These are phyloP conservation scores for Troilus luridus DNA, from an alignment of 2,888 invertebrate species.

Conservation along the genomic window DNA sequence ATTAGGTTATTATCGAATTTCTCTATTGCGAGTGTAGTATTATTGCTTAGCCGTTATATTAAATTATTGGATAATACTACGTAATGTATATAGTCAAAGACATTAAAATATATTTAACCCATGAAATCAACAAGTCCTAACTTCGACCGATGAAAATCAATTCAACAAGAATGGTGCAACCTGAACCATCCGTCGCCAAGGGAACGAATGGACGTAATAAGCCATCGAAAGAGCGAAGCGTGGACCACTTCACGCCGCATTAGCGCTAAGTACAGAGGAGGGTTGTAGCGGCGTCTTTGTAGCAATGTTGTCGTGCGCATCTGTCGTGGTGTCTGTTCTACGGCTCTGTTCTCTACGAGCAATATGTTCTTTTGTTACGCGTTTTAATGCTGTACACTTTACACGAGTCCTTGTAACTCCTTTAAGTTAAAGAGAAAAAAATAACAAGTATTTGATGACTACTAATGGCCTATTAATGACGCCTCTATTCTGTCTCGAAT, in stretches of 20 bases:
- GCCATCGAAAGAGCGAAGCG: constrained; percentile 19
- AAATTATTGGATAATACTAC: too few relatives aligned
- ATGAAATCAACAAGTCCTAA: not conserved
- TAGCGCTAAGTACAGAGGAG: constrained; percentile 20
- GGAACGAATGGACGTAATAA: constrained; percentile 4
- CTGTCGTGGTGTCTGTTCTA: not conserved
- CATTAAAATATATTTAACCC: too few relatives aligned
- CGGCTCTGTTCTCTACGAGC: not conserved
- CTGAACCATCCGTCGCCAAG: not conserved
- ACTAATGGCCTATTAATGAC: too few relatives aligned
- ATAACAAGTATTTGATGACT: too few relatives aligned
- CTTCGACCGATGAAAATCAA: not conserved
- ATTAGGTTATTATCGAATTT: too few relatives aligned
- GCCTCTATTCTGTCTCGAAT: too few relatives aligned
- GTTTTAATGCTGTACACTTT: too few relatives aligned
- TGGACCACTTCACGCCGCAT: constrained; percentile 1
- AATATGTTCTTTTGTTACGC: not conserved
- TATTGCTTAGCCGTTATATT: too few relatives aligned
- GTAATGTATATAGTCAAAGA: too few relatives aligned
- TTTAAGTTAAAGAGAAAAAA: too few relatives aligned
- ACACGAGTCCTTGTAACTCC: not conserved
- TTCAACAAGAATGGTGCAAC: not conserved
- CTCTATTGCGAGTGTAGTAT: too few relatives aligned
- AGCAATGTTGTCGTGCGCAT: not conserved
- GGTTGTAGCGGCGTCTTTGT: not conserved